Evolutionary conservation across 2,888 invertebrate species (phyloP).

Genomic region (Agonum fuliginosum): DNA sequence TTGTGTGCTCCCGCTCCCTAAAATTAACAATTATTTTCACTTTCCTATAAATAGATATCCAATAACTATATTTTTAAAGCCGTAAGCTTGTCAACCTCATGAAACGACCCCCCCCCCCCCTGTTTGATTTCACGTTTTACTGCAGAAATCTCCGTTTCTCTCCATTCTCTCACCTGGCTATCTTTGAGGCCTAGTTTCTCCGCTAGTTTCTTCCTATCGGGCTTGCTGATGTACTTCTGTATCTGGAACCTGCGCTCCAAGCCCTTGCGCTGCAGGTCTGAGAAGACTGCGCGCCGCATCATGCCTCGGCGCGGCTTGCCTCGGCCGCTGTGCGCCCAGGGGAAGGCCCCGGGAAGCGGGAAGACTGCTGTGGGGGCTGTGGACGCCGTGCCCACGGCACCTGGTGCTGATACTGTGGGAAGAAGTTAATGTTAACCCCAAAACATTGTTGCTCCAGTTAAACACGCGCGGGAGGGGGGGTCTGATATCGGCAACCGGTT

Average conservation of each 20-base stretch:
- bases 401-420: conserved; percentile 72
- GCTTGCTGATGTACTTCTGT: conserved; percentile 99
- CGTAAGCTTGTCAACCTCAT: too few species aligned
- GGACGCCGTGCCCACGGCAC: conserved; percentile 68
- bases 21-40: too few species aligned
- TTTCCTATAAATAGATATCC: too few species aligned
- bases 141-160: too few species aligned
- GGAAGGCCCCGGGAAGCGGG: conserved; percentile 77
- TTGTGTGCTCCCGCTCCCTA: too few species aligned
- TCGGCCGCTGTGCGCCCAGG: conserved; percentile 93
- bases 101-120: too few species aligned
- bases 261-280: conserved; percentile 94
- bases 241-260: conserved; percentile 96
- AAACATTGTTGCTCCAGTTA: too few species aligned
- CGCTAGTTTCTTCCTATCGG: conserved; percentile 97
- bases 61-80: too few species aligned
- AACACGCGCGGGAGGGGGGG: too few species aligned
- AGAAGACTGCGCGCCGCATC: conserved; percentile 97
- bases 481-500: too few species aligned
- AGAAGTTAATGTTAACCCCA: not conserved
- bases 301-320: conserved; percentile 96
- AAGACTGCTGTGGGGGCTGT: conserved; percentile 68
- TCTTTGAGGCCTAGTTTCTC: conserved; percentile 97
- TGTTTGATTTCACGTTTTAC: too few species aligned
- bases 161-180: conserved; percentile 91